Base-by-base conservation (phyloP, 1,140 invertebrate genomes). In the Macrosteles quadrilineatus region DNA sequence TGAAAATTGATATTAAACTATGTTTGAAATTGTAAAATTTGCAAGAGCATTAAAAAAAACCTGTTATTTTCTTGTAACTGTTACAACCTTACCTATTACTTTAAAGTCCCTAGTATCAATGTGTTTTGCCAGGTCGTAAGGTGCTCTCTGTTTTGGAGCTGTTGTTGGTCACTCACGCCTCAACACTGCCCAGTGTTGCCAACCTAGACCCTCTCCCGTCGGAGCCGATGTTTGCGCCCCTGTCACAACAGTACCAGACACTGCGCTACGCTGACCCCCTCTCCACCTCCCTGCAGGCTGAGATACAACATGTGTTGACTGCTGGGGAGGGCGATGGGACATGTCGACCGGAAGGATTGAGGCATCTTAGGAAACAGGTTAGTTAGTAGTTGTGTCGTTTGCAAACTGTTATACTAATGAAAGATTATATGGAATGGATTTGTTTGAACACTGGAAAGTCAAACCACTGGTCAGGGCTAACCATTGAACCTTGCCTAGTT, bases 241-340 rank as follows among this genome's bases (percentile, higher is more conserved):
- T 67, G 59, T 62, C 40, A 30, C 14, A 50, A 25, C 67, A 31
- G 36, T 72, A 68, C 43, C 0, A 64, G 47, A 32, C 36, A 31
- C 36, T 63, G 30, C 65, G 27, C 21, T 64, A 29, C n/a, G 31
- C 59, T 19, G 21, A 2, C n/a, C 31, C 47, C 21, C 23, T 6
- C 2, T 59, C 55, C 66, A 21, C 50, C 36, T 64, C 66, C 25
- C 23, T 71, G 36, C 47, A 27, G 1, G 29, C 36, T 55, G 67
- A 67, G 31, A 72, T 72, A 21, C 69, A 72, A 57, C 65, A 72
- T 57, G 72, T 69, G 47, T 32, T 74, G 12, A 45, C 62, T 64
- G 53, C 69, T 9, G 69, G 69, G 1, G 25, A 27, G 21, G 25
- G 47, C 29, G 65, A 62, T 32, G 65, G 27, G 23, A 50, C 53